Percentiles rank a stretch among this genome's conserved stretches.
Conservation (phyloP, 2,113 vertebrate genomes). For the Lampris incognitus region DNA sequence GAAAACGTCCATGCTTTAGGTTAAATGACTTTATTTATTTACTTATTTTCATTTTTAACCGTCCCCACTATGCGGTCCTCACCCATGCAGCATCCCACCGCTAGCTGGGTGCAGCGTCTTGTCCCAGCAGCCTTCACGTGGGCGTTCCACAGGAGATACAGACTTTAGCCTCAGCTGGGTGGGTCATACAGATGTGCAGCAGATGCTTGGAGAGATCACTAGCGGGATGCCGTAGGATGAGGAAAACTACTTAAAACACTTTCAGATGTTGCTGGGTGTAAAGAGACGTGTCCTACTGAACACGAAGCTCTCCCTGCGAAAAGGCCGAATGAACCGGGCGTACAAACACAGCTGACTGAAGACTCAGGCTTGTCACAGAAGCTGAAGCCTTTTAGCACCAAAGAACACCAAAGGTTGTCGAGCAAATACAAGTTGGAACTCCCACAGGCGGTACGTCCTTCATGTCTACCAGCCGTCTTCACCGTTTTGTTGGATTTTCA, state of each 20-base stretch:
- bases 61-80: slow-evolving; percentile 18
- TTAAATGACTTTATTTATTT: slow-evolving; percentile 9
- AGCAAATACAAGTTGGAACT: slow-evolving; percentile 58
- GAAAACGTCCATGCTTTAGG: slow-evolving; percentile 35
- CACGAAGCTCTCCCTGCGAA: slow-evolving; percentile 11
- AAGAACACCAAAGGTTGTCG: slow-evolving; percentile 60
- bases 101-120: slow-evolving; percentile 10
- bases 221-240: slow-evolving; percentile 7
- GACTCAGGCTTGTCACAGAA: slow-evolving; percentile 20
- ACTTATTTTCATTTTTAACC: neutral
- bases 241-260: slow-evolving; percentile 30
- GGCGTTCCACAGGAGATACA: slow-evolving; percentile 59
- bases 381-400: slow-evolving; percentile 65
- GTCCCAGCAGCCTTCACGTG: slow-evolving; percentile 39
- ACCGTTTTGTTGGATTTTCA: slow-evolving; percentile 22
- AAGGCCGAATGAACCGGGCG: slow-evolving; percentile 47
- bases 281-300: slow-evolving; percentile 2
- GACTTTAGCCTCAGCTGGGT: slow-evolving; percentile 67
- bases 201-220: slow-evolving; percentile 31
- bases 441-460: slow-evolving; percentile 25
- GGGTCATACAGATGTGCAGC: slow-evolving; percentile 46
- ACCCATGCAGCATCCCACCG: slow-evolving; percentile 13
- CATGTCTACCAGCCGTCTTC: slow-evolving; percentile 29
- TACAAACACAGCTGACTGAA: slow-evolving; percentile 27
- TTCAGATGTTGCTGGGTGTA: slow-evolving; percentile 12